These are phyloP conservation scores for Drosophila mercatorum DNA, from an alignment of 2,888 invertebrate species.

Conservation along the genomic window DNA sequence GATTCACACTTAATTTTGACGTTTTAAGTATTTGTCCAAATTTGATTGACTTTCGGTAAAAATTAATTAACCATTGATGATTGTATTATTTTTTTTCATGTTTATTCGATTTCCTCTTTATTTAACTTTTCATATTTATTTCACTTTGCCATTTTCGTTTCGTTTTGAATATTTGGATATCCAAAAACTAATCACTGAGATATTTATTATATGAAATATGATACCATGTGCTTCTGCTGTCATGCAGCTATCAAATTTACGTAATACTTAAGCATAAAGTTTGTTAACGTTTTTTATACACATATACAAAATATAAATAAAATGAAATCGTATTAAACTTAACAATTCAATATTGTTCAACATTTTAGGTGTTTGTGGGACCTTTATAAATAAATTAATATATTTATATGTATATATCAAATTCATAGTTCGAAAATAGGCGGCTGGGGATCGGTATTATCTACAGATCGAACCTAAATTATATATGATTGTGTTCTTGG, in stretches of 20 bases:
- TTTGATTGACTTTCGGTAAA: background rate
- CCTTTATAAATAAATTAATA: too few relatives aligned
- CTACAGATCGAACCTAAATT: too few relatives aligned
- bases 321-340: conserved; percentile 3
- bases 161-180: background rate
- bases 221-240: conserved; percentile 71
- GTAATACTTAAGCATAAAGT: conserved; percentile 59
- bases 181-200: conserved; percentile 27
- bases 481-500: too few relatives aligned
- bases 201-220: conserved; percentile 39
- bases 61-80: background rate
- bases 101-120: too few relatives aligned
- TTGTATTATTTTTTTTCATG: background rate
- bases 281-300: conserved; percentile 69
- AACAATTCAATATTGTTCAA: background rate
- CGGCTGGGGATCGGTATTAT: too few relatives aligned
- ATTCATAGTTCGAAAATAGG: too few relatives aligned
- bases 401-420: too few relatives aligned
- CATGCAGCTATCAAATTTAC: conserved; percentile 41
- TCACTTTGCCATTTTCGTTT: background rate
- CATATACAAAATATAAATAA: conserved; percentile 15
- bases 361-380: too few relatives aligned
- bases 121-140: background rate
- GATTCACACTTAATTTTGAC: background rate
- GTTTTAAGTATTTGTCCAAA: background rate